phyloP scores from a whole-genome alignment of 2,888 invertebrate species.

The Idaea aversata region DNA sequence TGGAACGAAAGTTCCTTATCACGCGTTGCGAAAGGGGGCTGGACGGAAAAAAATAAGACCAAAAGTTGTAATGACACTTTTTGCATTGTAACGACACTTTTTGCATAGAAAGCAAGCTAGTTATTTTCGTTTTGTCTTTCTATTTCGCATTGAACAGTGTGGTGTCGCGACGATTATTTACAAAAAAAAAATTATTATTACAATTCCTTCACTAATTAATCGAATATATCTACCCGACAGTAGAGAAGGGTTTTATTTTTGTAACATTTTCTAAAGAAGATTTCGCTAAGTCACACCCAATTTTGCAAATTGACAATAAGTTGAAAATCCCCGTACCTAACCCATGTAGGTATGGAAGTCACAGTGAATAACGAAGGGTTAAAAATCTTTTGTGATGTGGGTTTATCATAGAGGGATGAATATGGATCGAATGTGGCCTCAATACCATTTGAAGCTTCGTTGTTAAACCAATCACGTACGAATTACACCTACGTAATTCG shows the following conservation, averaged over 20 bases:
- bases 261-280: background rate
- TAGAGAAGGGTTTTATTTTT: background rate
- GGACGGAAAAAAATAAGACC: no score
- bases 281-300: background rate
- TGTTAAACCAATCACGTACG: background rate
- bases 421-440: background rate
- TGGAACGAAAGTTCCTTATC: no score
- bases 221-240: background rate
- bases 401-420: background rate
- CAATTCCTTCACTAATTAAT: no score
- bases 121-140: no score
- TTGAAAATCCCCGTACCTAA: background rate
- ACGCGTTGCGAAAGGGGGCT: no score
- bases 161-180: no score
- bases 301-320: background rate
- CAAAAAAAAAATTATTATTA: no score
- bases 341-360: background rate
- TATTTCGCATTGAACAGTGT: no score
- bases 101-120: no score
- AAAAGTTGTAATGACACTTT: no score
- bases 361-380: background rate
- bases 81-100: no score
- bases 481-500: background rate
- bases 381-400: constrained; percentile 1
- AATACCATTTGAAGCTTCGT: background rate